A percentile compares a stretch with the other conserved stretches of the same genome.
These are phyloP conservation scores for Drosophila ogumai DNA, from an alignment of 1,140 invertebrate genomes.

Conservation along the genomic window DNA sequence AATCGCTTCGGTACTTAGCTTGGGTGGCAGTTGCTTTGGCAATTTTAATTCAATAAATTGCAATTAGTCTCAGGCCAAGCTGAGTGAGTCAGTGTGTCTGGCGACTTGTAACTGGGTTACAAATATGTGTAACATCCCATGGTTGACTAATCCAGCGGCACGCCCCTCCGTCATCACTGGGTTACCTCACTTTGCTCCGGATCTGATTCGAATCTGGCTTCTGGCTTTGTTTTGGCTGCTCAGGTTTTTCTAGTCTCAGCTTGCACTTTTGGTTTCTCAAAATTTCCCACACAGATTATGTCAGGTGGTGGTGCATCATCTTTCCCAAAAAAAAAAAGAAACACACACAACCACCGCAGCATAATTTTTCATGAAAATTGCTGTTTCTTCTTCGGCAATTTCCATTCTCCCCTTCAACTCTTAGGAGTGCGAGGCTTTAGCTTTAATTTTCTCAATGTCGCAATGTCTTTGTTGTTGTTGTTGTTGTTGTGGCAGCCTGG, in stretches of 20 bases:
- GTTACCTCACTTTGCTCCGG: constrained; percentile 39
- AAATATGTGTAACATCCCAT: constrained; percentile 57
- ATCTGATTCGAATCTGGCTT: constrained; percentile 32
- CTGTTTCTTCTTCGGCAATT: constrained; percentile 38
- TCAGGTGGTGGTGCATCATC: constrained; percentile 55
- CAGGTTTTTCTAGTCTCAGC: constrained; percentile 12
- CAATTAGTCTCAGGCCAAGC: constrained; percentile 38
- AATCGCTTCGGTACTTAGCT: constrained; percentile 48
- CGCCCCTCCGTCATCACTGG: constrained; percentile 15
- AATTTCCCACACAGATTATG: constrained; percentile 53
- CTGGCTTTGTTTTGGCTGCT: constrained; percentile 38
- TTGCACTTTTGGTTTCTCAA: constrained; percentile 20
- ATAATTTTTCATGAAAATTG: constrained; percentile 49
- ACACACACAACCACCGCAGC: constrained; percentile 29
- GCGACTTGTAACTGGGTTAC: constrained; percentile 27
- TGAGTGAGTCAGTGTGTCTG: constrained; percentile 35
- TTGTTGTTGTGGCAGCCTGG: constrained; percentile 34
- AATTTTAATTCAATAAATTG: constrained; percentile 48
- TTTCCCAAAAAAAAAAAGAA: constrained; percentile 15
- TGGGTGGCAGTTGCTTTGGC: constrained; percentile 42
- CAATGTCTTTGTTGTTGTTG: constrained; percentile 51
- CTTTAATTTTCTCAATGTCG: constrained; percentile 79
- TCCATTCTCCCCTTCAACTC: constrained; percentile 40
- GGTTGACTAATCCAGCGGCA: constrained; percentile 54
- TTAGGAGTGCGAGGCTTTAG: constrained; percentile 21